Conservation (phyloP, 2,797 vertebrate species). For the Oreonectes daqikongensis region DNA sequence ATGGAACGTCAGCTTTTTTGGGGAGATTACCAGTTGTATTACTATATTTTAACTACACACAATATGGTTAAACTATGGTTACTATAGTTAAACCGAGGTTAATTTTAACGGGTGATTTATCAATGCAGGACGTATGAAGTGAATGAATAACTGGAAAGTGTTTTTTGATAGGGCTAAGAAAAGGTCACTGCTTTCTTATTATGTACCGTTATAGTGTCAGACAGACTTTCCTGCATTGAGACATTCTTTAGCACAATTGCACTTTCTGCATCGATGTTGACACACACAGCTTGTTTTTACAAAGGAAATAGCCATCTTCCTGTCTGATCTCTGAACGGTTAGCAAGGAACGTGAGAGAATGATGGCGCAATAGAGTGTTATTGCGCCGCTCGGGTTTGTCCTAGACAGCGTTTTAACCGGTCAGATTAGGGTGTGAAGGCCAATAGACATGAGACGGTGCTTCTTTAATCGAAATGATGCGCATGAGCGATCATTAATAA, state of each 20-base stretch:
- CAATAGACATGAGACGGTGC: neutral
- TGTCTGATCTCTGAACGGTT: constrained; percentile 20
- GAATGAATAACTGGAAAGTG: constrained; percentile 43
- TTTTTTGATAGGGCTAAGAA: constrained; percentile 42
- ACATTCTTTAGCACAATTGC: constrained; percentile 43
- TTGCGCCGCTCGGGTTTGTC: constrained; percentile 14
- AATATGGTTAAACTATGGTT: too few species aligned
- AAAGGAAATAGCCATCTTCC: constrained; percentile 16
- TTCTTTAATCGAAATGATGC: constrained; percentile 9
- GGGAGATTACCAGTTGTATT: too few species aligned
- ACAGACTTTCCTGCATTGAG: constrained; percentile 41
- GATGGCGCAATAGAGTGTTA: neutral
- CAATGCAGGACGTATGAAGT: constrained; percentile 37
- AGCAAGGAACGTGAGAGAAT: constrained; percentile 13
- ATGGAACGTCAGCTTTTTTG: too few species aligned
- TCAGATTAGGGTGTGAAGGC: constrained; percentile 19
- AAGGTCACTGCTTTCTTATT: constrained; percentile 37
- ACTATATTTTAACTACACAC: too few species aligned
- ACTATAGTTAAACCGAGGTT: too few species aligned
- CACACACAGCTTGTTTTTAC: constrained; percentile 17
- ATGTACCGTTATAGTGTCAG: constrained; percentile 30
- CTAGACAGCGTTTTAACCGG: constrained; percentile 8
- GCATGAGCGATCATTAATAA: constrained; percentile 12
- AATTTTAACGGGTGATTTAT: constrained; percentile 6
- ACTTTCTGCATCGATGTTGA: constrained; percentile 14